Evolutionary conservation across 2,888 invertebrate species (phyloP), one percentile per base, ranked within the genome.

Genomic region (Microctonus aethiopoides): DNA sequence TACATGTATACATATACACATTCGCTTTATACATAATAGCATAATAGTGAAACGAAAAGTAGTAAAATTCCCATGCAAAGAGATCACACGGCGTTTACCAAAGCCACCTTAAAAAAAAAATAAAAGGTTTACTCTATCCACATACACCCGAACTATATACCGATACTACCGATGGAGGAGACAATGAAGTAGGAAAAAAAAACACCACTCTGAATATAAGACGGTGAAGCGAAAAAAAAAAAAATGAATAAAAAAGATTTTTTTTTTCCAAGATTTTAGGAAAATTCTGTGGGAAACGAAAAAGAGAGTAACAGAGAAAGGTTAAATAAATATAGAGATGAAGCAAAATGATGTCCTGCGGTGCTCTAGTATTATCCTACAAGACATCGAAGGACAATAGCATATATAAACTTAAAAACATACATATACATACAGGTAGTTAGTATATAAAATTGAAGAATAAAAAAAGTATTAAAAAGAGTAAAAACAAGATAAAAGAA

Each of bases 321-420:
- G n/a, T 52, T 72, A 72, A 76, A 78, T 80, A 80, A 80, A 81
- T 77, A 80, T 68, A 73, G 72, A 81, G 79, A 81, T 79, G 79
- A 7, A 16, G 46, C 16, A 46, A 46, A 46, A 46, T 16, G 78
- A 77, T 77, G 77, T 80, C 80, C 78, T 76, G 81, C 74, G 76
- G 78, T 76, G 79, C 79, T 77, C 75, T 72, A 73, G 79, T 78
- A 81, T 82, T 83, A 82, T 83, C 46, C 46, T 46, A 7, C 46
- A 46, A 16, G 16, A 46, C 20, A 46, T 46, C 16, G 16, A 16
- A 1, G 16, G 20, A 46, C 46, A 46, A 46, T 46, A 7, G 16
- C 6, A 1, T 46, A 16, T 46, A 46, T 51, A 22, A 36, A 68
- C 72, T 72, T 64, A 67, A 75, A 65, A 54, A 70, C 68, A 68